Evolutionary conservation across 2,113 vertebrate species (phyloP), one percentile per base, ranked within the genome.

Genomic region (Galeopterus variegatus): DNA sequence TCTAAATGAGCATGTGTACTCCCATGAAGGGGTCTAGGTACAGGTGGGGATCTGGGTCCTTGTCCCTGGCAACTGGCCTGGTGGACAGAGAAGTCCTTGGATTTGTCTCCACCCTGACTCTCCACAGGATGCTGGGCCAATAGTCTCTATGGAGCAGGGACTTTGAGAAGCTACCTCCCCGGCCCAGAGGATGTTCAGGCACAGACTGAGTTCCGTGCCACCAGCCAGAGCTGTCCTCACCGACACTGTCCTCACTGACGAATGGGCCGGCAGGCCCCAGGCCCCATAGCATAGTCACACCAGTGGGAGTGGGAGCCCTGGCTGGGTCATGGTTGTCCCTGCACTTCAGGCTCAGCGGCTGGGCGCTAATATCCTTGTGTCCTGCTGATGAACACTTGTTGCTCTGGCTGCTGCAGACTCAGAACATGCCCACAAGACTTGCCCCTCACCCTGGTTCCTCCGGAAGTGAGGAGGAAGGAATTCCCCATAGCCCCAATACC

Each of bases 321-420:
- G 36, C 33, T 28, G 23, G 80, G 36, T 23, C 26, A 11, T 3
- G 5, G 18, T 18, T 2, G 36, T 54, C 54, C 73, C 36, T 2
- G 1, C 6, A 41, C 13, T 8, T 52, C 45, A 45, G 50, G 54
- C 73, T 70, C 58, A 28, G 52, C 41, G 72, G 26, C 36, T 52
- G 36, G 54, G 18, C 0, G 0, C 36, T 11, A 24, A 11, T 6
- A 1, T 12, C 0, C 28, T 62, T 3, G 1, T 23, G 10, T 19
- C 50, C 67, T 28, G 13, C 6, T 0, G 23, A n/a, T 3, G 14
- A 31, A 8, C 31, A n/a, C 36, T 54, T 18, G 50, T 31, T 69
- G 12, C 45, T 45, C 14, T 5, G 21, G 64, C 31, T 45, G 5
- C 62, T 36, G 18, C 13, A 50, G 28, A 70, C 60, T 8, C 72